Conservation (phyloP, 2,113 vertebrate species). For the Oceanites oceanicus region DNA sequence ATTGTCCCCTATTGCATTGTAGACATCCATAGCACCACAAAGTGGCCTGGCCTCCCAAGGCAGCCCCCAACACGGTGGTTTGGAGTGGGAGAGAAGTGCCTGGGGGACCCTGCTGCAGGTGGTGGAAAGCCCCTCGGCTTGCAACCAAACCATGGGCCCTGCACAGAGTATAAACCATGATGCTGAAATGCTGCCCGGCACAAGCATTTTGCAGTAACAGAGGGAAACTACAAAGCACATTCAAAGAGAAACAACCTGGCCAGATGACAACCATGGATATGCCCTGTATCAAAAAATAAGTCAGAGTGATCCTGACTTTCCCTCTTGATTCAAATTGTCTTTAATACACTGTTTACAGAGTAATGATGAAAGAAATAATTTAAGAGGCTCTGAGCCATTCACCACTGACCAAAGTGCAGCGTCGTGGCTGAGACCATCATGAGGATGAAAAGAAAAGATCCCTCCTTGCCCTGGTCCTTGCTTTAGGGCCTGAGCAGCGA, state of each 20-base stretch:
- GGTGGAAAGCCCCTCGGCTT: neutral
- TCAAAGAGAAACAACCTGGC: neutral
- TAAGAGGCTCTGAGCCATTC: neutral
- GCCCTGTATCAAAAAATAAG: neutral
- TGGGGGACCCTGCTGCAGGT: neutral
- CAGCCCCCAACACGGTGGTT: neutral
- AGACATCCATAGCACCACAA: neutral
- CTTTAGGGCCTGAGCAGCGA: neutral
- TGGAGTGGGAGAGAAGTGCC: neutral
- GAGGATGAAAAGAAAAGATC: neutral
- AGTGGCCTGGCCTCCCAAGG: neutral
- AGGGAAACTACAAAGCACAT: neutral
- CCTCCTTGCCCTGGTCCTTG: neutral
- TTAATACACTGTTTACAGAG: neutral
- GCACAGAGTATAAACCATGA: neutral
- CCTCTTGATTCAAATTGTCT: neutral
- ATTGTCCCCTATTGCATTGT: neutral
- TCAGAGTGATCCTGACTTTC: neutral
- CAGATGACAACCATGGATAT: neutral
- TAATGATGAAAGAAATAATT: neutral
- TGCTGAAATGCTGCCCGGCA: neutral
- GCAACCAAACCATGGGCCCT: neutral
- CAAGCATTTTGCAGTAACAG: neutral
- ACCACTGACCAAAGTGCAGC: neutral
- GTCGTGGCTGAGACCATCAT: fast-evolving